Conservation (phyloP, 2,113 vertebrate species). For the Silurus meridionalis region DNA sequence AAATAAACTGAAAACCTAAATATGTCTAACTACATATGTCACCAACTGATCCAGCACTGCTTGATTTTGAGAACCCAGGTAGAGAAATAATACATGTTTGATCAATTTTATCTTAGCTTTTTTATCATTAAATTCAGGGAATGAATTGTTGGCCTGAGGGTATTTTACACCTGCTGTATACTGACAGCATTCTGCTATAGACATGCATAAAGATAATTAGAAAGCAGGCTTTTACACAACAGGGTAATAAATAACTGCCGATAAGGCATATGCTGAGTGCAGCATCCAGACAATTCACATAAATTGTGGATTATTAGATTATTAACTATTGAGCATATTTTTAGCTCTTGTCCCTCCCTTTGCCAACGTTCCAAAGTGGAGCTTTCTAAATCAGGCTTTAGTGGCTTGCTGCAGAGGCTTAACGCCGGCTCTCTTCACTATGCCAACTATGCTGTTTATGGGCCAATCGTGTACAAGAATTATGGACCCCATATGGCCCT, state of each 20-base stretch:
- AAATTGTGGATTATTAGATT: constrained; percentile 37
- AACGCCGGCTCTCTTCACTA: constrained; percentile 45
- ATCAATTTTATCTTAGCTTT: background rate
- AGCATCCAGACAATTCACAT: constrained; percentile 35
- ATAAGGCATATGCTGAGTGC: constrained; percentile 26
- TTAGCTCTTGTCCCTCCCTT: background rate
- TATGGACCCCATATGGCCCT: constrained; percentile 67
- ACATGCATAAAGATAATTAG: constrained; percentile 32
- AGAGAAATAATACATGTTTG: background rate
- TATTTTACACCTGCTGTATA: constrained; percentile 24
- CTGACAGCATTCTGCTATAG: constrained; percentile 25
- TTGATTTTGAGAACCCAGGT: background rate
- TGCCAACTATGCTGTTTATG: constrained; percentile 58
- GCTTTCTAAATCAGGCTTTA: constrained; percentile 37
- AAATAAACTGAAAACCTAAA: background rate
- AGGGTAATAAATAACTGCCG: constrained; percentile 26
- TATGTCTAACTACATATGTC: background rate
- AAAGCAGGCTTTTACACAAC: constrained; percentile 16
- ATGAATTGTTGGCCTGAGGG: constrained; percentile 17
- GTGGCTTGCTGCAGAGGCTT: constrained; percentile 48
- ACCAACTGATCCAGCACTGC: constrained; percentile 1
- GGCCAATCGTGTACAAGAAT: constrained; percentile 59
- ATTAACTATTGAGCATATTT: constrained; percentile 30
- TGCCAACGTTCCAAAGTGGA: background rate
- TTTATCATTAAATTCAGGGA: constrained; percentile 10